Conservation (phyloP, 2,888 invertebrate genomes). For the Tachystola acroxantha region DNA sequence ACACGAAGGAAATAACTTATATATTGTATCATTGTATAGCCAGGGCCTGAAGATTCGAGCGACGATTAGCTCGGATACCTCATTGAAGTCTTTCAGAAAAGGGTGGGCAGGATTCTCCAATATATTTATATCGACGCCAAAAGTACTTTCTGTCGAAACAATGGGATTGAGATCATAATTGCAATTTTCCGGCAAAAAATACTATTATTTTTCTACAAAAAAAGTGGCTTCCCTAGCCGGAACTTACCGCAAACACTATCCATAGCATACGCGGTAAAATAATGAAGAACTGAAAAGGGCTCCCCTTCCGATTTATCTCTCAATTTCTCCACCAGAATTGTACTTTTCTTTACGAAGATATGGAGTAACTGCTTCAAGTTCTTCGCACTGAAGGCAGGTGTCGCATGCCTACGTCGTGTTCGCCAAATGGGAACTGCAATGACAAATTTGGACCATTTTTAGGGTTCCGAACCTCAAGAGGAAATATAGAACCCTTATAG, state of each 20-base stretch:
- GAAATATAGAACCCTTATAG: too few relatives aligned
- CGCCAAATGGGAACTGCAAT: constrained; percentile 26
- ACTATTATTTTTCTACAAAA: too few relatives aligned
- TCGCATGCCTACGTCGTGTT: constrained; percentile 21
- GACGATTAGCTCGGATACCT: constrained; percentile 6
- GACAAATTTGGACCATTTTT: too few relatives aligned
- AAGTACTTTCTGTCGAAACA: constrained; percentile 18
- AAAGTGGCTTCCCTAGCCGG: not conserved
- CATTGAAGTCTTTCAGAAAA: constrained; percentile 15
- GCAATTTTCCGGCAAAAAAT: too few relatives aligned
- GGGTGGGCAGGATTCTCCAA: constrained; percentile 10
- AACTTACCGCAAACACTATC: constrained; percentile 20
- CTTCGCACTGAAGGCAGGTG: constrained; percentile 20
- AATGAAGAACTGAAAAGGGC: constrained; percentile 19
- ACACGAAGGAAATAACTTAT: constrained; percentile 9
- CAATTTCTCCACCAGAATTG: constrained; percentile 11
- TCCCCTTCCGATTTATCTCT: constrained; percentile 4
- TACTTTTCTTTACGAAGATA: constrained; percentile 17
- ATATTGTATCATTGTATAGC: constrained; percentile 13
- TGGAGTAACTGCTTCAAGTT: constrained; percentile 18
- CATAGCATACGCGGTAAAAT: constrained; percentile 18
- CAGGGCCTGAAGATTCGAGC: constrained; percentile 16
- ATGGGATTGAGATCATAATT: too few relatives aligned
- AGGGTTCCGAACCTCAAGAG: too few relatives aligned
- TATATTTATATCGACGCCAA: constrained; percentile 15